Evolutionary conservation across 1,140 invertebrate genomes (phyloP), one percentile per base, ranked within the genome.

Genomic region (Diabrotica undecimpunctata): DNA sequence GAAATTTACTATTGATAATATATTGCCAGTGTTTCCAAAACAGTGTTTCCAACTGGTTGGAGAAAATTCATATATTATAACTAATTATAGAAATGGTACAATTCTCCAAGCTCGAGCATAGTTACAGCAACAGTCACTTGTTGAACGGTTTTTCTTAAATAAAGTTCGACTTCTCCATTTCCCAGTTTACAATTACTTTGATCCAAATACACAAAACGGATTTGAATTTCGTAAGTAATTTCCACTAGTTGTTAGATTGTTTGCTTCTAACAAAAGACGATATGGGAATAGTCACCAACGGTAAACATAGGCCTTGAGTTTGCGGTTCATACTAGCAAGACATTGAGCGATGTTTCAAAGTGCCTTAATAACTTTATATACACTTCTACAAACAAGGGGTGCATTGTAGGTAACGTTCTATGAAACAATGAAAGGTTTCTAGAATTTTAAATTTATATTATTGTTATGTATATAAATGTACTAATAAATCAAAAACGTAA

Each of bases 341-440:
- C 41, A 46, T 46, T 46, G 41, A 46, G 41, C 41, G 41, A 46
- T 46, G 41, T 46, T 46, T 46, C 41, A 46, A 46, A 46, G 41
- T 46, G 41, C n/a, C 41, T 46, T 46, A 46, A 46, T 46, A 46
- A 46, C 41, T 46, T 25, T 25, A 25, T 46, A 46, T 46, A n/a
- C 41, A 46, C n/a, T 46, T n/a, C n/a, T n/a, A 46, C 41, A 46
- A 46, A 10, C 41, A 46, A 46, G n/a, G 41, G 41, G 41, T 46
- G n/a, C n/a, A n/a, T 46, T 46, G 41, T 10, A 8, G 41, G 41
- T 46, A 46, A 46, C 8, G 5, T n/a, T 46, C n/a, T 46, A n/a
- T 8, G 41, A 46, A 25, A 25, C 25, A 25, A 25, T 25, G 25
- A 25, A 4, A 25, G 25, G 25, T 25, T 25, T 25, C 25, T 25